phyloP scores from a whole-genome alignment of 2,888 invertebrate species.

The Malacosoma neustria region DNA sequence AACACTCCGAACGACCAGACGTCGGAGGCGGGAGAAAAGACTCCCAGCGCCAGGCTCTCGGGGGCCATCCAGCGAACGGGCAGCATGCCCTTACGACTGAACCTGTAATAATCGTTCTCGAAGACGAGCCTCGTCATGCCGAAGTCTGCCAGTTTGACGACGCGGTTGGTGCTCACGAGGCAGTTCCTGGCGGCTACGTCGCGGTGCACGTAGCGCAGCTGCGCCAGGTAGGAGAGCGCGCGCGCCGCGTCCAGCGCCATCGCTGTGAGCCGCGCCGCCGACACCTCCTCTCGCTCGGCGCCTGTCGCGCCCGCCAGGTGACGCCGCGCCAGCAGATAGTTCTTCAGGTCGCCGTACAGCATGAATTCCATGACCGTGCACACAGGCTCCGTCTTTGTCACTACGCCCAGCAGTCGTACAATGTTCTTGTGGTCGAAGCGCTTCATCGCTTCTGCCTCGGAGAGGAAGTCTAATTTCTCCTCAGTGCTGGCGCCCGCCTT shows the following conservation, averaged over 20 bases:
- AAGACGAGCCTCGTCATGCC: conserved; percentile 93
- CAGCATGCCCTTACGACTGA: conserved; percentile 89
- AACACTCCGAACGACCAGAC: conserved; percentile 94
- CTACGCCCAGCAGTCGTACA: conserved; percentile 88
- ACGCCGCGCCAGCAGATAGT: conserved; percentile 88
- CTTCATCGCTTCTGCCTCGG: conserved; percentile 96
- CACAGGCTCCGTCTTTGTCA: conserved; percentile 90
- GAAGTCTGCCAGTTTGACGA: conserved; percentile 90
- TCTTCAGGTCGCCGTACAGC: conserved; percentile 94
- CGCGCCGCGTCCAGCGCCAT: conserved; percentile 93
- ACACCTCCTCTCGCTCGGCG: conserved; percentile 85
- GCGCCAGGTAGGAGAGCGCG: conserved; percentile 89
- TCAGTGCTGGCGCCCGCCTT: conserved; percentile 88
- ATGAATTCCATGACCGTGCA: conserved; percentile 96
- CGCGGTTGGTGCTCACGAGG: conserved; percentile 81
- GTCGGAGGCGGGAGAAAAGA: conserved; percentile 90
- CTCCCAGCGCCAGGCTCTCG: conserved; percentile 86
- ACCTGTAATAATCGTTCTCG: conserved; percentile 92
- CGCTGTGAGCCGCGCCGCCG: conserved; percentile 84
- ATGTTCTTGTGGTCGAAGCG: conserved; percentile 93
- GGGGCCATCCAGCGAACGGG: conserved; percentile 97
- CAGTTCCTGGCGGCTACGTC: conserved; percentile 90
- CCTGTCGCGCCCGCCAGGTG: conserved; percentile 81
- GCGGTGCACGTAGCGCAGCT: conserved; percentile 90
- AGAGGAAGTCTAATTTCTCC: conserved; percentile 92